Conservation (phyloP, 2,888 invertebrate genomes). For the Epinotia demarniana region DNA sequence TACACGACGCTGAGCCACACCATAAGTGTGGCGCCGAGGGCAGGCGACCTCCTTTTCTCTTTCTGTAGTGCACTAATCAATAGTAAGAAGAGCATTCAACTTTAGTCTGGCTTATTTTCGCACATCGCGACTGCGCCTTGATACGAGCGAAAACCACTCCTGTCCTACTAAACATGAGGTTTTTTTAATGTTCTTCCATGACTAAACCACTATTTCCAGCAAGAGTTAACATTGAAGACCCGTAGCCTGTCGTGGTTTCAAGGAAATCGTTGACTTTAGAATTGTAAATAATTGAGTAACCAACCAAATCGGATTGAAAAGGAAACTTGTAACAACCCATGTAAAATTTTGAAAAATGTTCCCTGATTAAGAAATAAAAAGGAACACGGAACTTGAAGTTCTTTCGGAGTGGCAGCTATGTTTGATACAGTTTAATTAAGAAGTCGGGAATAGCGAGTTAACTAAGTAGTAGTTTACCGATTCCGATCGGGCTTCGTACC, state of each 20-base stretch:
- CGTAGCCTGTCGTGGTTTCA: slow-evolving; percentile 6
- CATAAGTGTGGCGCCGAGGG: slow-evolving; percentile 39
- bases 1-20: slow-evolving; percentile 23
- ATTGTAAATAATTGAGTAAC: slow-evolving; percentile 30
- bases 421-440: slow-evolving; percentile 37
- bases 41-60: slow-evolving; percentile 49
- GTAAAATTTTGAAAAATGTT: slow-evolving; percentile 30
- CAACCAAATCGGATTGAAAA: slow-evolving; percentile 30
- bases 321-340: slow-evolving; percentile 31
- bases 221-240: slow-evolving; percentile 2
- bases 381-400: slow-evolving; percentile 14
- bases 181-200: not conserved
- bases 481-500: slow-evolving; percentile 20
- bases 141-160: slow-evolving; percentile 40
- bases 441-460: slow-evolving; percentile 34
- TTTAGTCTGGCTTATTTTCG: slow-evolving; percentile 52
- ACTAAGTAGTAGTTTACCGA: slow-evolving; percentile 27
- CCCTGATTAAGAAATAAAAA: slow-evolving; percentile 9
- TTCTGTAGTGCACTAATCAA: slow-evolving; percentile 53
- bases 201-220: slow-evolving; percentile 5
- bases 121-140: slow-evolving; percentile 53
- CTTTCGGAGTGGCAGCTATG: slow-evolving; percentile 15
- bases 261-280: slow-evolving; percentile 13
- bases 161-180: slow-evolving; percentile 3
- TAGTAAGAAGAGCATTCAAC: slow-evolving; percentile 55